A percentile compares a stretch with the other conserved stretches of the same genome.
Conservation (phyloP, 2,888 invertebrate species). For the Alcis repandata region DNA sequence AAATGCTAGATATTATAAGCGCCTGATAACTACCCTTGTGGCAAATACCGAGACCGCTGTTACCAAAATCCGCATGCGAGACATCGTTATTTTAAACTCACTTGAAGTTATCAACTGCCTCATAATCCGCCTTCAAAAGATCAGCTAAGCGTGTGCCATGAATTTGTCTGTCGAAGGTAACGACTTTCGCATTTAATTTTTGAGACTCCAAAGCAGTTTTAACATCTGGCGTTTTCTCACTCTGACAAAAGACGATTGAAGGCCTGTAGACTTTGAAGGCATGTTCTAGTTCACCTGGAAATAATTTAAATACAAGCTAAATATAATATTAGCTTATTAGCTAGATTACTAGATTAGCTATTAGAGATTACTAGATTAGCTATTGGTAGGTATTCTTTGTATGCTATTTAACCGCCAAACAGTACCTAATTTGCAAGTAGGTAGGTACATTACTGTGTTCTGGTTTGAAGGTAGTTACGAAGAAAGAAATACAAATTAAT, state of each 20-base stretch:
- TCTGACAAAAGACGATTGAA: slow-evolving; percentile 64
- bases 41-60: no score
- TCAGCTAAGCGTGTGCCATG: slow-evolving; percentile 54
- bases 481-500: no score
- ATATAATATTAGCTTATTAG: no score
- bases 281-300: slow-evolving; percentile 59
- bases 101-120: slow-evolving; percentile 14
- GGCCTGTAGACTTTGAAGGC: slow-evolving; percentile 55
- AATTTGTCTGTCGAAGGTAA: slow-evolving; percentile 59
- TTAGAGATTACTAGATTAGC: no score
- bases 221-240: slow-evolving; percentile 54
- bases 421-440: no score
- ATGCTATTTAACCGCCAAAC: no score
- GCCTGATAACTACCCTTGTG: no score
- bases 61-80: no score
- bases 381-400: no score
- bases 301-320: not conserved
- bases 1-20: no score
- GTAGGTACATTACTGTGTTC: no score
- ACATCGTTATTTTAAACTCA: not conserved
- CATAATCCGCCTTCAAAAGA: slow-evolving; percentile 44
- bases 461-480: no score
- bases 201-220: slow-evolving; percentile 53
- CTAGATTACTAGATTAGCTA: not conserved
- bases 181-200: slow-evolving; percentile 50